Conservation (phyloP, 2,797 vertebrate genomes). For the Helarctos malayanus region DNA sequence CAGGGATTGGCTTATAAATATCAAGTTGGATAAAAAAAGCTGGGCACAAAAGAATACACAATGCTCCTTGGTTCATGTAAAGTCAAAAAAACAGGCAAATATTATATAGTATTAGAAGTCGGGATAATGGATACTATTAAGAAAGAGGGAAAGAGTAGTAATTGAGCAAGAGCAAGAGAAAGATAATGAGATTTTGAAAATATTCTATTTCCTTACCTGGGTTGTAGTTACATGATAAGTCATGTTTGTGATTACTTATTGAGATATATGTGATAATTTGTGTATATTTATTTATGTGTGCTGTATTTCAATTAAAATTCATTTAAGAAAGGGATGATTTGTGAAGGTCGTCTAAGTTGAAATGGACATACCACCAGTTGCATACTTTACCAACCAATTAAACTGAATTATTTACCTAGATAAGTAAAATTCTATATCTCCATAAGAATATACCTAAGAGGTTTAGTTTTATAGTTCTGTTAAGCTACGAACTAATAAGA, state of each 20-base stretch:
- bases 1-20: neutral
- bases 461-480: neutral
- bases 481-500: neutral
- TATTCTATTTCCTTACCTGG: neutral
- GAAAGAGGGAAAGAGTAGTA: neutral
- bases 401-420: neutral
- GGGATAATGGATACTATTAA: neutral
- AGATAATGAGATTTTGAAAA: neutral
- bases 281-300: neutral
- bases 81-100: neutral
- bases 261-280: neutral
- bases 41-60: neutral
- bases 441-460: neutral
- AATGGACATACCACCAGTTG: neutral
- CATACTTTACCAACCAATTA: neutral
- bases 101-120: neutral
- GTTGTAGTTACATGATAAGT: neutral
- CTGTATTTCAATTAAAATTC: neutral
- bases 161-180: neutral
- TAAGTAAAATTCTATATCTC: neutral
- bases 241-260: neutral
- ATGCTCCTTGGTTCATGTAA: neutral
- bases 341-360: neutral
- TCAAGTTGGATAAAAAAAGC: neutral
- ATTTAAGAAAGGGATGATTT: neutral